These are phyloP conservation scores for Puma concolor DNA, from an alignment of 2,113 vertebrate genomes.

Conservation along the genomic window DNA sequence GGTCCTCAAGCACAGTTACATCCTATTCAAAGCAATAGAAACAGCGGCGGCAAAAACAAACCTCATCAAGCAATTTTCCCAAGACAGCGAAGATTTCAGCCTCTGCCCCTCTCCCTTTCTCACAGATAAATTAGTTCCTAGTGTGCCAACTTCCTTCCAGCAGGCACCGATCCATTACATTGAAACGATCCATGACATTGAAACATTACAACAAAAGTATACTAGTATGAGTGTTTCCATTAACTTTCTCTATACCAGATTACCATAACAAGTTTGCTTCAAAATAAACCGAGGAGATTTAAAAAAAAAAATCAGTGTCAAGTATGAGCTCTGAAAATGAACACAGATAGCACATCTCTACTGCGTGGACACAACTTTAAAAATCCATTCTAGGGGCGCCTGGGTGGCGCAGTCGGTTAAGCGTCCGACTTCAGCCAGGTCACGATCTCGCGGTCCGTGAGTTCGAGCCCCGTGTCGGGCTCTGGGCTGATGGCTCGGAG, in stretches of 20 bases:
- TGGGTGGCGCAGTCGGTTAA: too few species aligned
- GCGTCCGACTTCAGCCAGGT: too few species aligned
- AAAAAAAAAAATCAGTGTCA: neutral
- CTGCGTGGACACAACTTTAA: neutral
- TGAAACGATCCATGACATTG: too few species aligned
- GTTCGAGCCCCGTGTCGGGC: too few species aligned
- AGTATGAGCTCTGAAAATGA: neutral
- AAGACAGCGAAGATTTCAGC: neutral
- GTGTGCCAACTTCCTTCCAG: neutral
- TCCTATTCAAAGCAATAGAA: neutral
- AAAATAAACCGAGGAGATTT: slow-evolving; percentile 13
- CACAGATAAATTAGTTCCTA: neutral
- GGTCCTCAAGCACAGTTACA: slow-evolving; percentile 43
- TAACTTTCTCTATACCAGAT: neutral
- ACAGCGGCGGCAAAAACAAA: neutral
- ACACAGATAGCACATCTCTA: neutral
- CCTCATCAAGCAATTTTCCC: neutral
- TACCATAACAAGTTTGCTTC: neutral
- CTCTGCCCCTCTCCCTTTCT: neutral
- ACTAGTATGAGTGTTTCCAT: slow-evolving; percentile 22
- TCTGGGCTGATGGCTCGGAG: too few species aligned
- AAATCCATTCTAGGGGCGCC: neutral
- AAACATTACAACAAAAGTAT: slow-evolving; percentile 21
- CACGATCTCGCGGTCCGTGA: too few species aligned
- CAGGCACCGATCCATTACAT: neutral